Evolutionary conservation across 1,140 invertebrate genomes (phyloP).

Genomic region (Drosophila prosaltans): DNA sequence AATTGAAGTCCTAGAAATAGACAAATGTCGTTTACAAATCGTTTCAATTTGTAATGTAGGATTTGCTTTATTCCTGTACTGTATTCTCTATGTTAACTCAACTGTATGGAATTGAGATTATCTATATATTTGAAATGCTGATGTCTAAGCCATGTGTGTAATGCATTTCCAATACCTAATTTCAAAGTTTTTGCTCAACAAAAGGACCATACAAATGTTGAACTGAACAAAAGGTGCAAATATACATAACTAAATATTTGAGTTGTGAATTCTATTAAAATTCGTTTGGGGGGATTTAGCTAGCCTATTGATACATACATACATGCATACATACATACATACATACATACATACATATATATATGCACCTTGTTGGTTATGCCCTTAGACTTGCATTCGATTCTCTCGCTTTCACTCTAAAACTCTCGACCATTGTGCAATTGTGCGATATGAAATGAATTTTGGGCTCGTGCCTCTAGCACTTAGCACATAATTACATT

Average conservation of each 20-base stretch:
- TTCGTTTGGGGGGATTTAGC: constrained; percentile 7
- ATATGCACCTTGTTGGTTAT: neutral
- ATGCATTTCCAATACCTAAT: neutral
- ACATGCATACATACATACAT: too few species aligned
- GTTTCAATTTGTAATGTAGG: too few species aligned
- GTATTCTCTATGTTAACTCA: too few species aligned
- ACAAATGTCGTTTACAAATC: too few species aligned
- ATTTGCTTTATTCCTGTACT: too few species aligned
- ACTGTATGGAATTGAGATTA: too few species aligned
- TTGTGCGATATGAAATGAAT: constrained; percentile 41
- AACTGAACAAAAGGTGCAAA: constrained; percentile 1
- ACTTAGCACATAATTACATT: constrained; percentile 60
- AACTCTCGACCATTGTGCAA: constrained; percentile 22
- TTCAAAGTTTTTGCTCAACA: neutral
- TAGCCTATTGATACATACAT: neutral
- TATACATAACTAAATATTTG: neutral
- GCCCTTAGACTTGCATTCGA: neutral
- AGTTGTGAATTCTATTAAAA: neutral
- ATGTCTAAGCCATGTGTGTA: neutral
- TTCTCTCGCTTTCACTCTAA: constrained; percentile 1
- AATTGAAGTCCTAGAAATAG: too few species aligned
- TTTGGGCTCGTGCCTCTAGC: constrained; percentile 21
- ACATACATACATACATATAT: too few species aligned
- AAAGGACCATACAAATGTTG: neutral
- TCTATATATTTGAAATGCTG: neutral